These are phyloP conservation scores for Boloria selene DNA, from an alignment of 2,888 invertebrate genomes.

Conservation along the genomic window DNA sequence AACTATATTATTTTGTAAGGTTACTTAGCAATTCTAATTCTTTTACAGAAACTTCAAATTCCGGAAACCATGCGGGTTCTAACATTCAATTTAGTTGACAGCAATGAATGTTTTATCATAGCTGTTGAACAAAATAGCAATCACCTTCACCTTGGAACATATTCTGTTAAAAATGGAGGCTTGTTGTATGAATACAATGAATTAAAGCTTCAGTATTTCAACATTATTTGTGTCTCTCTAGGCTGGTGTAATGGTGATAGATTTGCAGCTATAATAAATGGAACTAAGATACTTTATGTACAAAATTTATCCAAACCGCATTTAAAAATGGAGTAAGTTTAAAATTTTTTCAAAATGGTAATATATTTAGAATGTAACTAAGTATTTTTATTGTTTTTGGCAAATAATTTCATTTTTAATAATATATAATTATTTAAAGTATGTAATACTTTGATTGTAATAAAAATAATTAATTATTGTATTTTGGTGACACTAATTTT, in stretches of 20 bases:
- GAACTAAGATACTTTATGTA: slow-evolving; percentile 60
- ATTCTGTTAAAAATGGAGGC: slow-evolving; percentile 60
- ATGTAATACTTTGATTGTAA: too few species aligned
- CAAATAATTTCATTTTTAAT: too few species aligned
- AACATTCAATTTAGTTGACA: slow-evolving; percentile 67
- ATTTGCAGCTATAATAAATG: slow-evolving; percentile 71
- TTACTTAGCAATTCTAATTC: slow-evolving; percentile 9
- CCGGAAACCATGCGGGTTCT: slow-evolving; percentile 52
- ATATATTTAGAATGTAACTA: too few species aligned
- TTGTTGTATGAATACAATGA: slow-evolving; percentile 51
- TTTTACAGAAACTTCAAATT: slow-evolving; percentile 62
- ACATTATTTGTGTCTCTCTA: slow-evolving; percentile 62
- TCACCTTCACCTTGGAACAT: slow-evolving; percentile 50
- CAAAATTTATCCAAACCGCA: slow-evolving; percentile 66
- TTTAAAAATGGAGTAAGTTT: slow-evolving; percentile 55
- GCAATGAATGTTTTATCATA: slow-evolving; percentile 65
- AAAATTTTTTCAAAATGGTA: not conserved
- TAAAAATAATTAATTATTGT: too few species aligned
- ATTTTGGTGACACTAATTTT: too few species aligned
- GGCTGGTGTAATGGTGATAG: slow-evolving; percentile 65
- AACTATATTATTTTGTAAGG: not conserved
- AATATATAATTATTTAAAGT: not conserved
- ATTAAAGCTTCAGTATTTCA: slow-evolving; percentile 43
- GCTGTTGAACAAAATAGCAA: slow-evolving; percentile 37
- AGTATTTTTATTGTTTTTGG: too few species aligned